Evolutionary conservation across 2,113 vertebrate species (phyloP).

Genomic region (Microcebus murinus): DNA sequence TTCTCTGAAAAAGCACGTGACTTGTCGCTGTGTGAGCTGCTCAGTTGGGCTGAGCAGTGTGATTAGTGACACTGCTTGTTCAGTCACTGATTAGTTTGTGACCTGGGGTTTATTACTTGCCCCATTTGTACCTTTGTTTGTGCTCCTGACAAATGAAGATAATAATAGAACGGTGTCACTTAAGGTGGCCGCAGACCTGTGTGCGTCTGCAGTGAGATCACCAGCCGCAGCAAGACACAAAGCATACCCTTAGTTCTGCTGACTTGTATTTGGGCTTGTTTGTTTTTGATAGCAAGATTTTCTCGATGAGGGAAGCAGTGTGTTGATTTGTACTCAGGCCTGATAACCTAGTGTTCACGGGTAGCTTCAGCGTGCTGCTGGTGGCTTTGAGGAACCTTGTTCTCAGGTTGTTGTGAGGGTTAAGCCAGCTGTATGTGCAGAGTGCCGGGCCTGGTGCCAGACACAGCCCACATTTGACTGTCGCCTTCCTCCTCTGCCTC

Average conservation of each 20-base stretch:
- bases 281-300: background rate
- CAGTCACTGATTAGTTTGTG: background rate
- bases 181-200: accelerated
- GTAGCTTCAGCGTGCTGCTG: background rate
- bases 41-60: background rate
- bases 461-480: accelerated
- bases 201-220: accelerated
- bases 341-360: background rate
- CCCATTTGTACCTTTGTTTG: background rate
- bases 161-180: accelerated
- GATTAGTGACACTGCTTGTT: background rate
- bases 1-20: background rate
- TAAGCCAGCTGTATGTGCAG: accelerated
- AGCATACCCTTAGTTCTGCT: background rate
- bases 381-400: background rate
- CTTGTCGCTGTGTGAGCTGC: background rate
- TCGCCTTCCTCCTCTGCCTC: background rate
- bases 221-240: accelerated
- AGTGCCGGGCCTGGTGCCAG: accelerated
- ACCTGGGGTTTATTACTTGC: accelerated
- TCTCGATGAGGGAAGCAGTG: background rate
- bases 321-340: background rate
- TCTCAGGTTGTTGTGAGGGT: accelerated
- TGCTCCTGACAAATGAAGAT: background rate
- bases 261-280: background rate